phyloP scores from a whole-genome alignment of 2,888 invertebrate species.

The Scaptomyza caliginosa region DNA sequence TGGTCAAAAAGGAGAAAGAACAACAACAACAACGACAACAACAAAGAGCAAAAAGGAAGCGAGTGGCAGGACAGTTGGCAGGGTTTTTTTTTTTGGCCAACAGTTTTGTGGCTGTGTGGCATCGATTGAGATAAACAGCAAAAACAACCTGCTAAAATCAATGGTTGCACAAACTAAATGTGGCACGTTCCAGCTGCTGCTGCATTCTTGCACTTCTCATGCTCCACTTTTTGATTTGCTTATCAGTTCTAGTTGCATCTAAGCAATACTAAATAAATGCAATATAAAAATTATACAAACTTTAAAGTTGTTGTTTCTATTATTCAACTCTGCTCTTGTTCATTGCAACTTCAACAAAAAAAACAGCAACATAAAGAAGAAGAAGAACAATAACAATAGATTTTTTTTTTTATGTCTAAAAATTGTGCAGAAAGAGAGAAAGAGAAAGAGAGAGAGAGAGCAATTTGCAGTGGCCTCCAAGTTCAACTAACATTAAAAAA shows the following conservation, averaged over 20 bases:
- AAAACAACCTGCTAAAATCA: constrained; percentile 25
- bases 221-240: constrained; percentile 54
- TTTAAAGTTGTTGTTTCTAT: neutral
- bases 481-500: constrained; percentile 74
- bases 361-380: neutral
- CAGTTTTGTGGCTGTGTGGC: constrained; percentile 36
- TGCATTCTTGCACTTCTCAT: constrained; percentile 40
- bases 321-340: too few relatives aligned
- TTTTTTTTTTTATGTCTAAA: constrained; percentile 48
- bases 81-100: constrained; percentile 31
- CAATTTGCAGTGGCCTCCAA: constrained; percentile 77
- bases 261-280: constrained; percentile 31
- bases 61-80: constrained; percentile 72
- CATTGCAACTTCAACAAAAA: constrained; percentile 3
- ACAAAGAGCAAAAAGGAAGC: constrained; percentile 47
- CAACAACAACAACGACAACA: too few relatives aligned
- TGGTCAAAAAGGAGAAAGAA: constrained; percentile 69
- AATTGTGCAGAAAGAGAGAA: too few relatives aligned
- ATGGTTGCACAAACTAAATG: constrained; percentile 2
- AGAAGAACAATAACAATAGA: constrained; percentile 42
- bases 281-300: constrained; percentile 26
- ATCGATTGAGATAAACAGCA: constrained; percentile 60
- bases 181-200: constrained; percentile 35
- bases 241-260: constrained; percentile 35
- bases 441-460: too few relatives aligned